phyloP scores from a whole-genome alignment of 2,113 vertebrate genomes.

The Eptesicus fuscus region DNA sequence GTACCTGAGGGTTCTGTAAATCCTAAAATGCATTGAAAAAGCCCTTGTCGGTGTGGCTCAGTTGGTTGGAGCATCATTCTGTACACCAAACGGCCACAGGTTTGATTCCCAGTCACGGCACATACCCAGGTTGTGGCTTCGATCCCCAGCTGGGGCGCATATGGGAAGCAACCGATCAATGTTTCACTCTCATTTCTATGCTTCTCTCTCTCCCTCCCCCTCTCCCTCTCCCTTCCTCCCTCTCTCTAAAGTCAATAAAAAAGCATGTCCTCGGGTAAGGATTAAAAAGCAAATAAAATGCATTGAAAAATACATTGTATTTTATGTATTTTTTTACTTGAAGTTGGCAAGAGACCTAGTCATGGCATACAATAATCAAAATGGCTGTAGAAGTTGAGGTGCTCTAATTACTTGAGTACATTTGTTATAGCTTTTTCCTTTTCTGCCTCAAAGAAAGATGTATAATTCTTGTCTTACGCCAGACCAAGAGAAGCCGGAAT shows the following conservation, averaged over 20 bases:
- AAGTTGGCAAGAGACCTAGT: not conserved
- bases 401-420: not conserved
- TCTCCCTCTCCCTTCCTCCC: not conserved
- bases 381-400: not conserved
- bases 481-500: not conserved
- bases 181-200: not conserved
- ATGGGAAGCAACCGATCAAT: not conserved
- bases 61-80: not conserved
- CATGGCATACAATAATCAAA: not conserved
- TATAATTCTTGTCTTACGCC: not conserved
- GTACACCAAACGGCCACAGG: not conserved
- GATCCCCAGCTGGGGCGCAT: not conserved
- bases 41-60: not conserved
- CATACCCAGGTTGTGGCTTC: not conserved
- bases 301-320: not conserved
- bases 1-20: not conserved
- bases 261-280: not conserved
- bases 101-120: not conserved
- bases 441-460: not conserved
- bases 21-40: not conserved
- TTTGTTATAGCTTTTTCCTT: slow-evolving; percentile 20
- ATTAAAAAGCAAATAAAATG: not conserved
- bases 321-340: not conserved
- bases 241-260: too few relatives aligned
- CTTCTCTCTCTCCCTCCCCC: not conserved